Conservation (phyloP, 2,888 invertebrate genomes). For the Dioctria linearis region DNA sequence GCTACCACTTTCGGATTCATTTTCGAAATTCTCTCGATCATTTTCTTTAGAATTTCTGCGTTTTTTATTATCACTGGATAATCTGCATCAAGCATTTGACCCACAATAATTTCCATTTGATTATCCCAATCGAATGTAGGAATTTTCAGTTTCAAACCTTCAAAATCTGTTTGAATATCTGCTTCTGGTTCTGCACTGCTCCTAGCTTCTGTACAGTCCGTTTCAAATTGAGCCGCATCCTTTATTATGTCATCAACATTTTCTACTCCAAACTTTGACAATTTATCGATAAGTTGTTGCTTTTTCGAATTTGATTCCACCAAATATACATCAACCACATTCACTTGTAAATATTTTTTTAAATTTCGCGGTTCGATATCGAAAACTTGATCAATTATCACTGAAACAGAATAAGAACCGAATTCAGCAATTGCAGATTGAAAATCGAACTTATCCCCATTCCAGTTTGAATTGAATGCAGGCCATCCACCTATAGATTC, state of each 20-base stretch:
- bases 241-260: conserved; percentile 25
- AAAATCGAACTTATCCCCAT: neutral
- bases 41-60: neutral
- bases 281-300: neutral
- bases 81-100: neutral
- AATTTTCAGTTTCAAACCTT: neutral
- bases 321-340: neutral
- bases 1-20: conserved; percentile 16
- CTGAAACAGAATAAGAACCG: neutral
- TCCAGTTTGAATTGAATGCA: conserved; percentile 11
- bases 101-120: conserved; percentile 1
- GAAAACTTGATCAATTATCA: neutral
- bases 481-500: conserved; percentile 14
- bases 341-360: neutral
- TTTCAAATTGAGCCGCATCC: neutral
- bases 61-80: neutral
- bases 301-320: neutral
- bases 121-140: conserved; percentile 20
- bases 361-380: neutral
- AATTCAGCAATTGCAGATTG: conserved; percentile 29
- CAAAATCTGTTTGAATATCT: neutral
- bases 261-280: neutral
- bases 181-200: neutral
- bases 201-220: neutral
- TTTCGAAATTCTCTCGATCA: conserved; percentile 2